Percentiles rank a stretch among this genome's conserved stretches.
phyloP scores from a whole-genome alignment of 2,797 vertebrate genomes.

The Betta splendens region DNA sequence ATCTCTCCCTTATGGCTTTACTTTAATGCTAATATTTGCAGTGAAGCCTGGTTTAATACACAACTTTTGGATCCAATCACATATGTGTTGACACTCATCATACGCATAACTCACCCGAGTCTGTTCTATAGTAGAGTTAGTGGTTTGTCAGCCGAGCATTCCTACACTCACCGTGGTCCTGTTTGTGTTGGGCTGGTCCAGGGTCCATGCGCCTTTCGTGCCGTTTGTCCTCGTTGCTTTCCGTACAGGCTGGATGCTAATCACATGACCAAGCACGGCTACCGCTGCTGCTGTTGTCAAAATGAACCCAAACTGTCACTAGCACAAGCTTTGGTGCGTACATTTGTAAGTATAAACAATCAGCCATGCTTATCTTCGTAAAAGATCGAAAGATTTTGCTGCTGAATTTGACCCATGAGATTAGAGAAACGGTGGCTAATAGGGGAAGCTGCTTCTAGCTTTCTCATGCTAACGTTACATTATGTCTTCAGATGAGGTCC shows the following conservation, averaged over 20 bases:
- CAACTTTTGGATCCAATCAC: no score
- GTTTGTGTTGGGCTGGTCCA: no score
- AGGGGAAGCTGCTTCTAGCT: conserved; percentile 52
- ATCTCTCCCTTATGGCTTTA: no score
- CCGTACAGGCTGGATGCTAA: conserved; percentile 33
- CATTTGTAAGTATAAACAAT: conserved; percentile 42
- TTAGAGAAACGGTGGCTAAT: conserved; percentile 5
- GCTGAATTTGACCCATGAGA: neutral
- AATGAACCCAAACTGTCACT: conserved; percentile 38
- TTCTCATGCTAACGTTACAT: conserved; percentile 51
- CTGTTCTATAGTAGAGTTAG: no score
- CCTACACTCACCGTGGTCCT: no score
- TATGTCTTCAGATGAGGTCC: conserved; percentile 3
- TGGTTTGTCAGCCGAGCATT: no score
- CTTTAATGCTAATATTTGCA: no score
- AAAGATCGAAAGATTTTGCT: neutral
- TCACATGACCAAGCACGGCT: conserved; percentile 75
- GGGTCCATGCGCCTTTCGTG: neutral
- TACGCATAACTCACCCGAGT: no score
- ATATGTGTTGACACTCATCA: no score
- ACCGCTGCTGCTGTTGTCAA: conserved; percentile 59
- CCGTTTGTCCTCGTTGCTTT: conserved; percentile 41
- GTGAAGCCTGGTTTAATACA: no score
- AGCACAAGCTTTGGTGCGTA: conserved; percentile 8
- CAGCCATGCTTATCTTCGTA: neutral